Percentiles rank a stretch among this genome's conserved stretches.
Conservation (phyloP, 1,140 invertebrate genomes). For the Pentalonia nigronervosa region DNA sequence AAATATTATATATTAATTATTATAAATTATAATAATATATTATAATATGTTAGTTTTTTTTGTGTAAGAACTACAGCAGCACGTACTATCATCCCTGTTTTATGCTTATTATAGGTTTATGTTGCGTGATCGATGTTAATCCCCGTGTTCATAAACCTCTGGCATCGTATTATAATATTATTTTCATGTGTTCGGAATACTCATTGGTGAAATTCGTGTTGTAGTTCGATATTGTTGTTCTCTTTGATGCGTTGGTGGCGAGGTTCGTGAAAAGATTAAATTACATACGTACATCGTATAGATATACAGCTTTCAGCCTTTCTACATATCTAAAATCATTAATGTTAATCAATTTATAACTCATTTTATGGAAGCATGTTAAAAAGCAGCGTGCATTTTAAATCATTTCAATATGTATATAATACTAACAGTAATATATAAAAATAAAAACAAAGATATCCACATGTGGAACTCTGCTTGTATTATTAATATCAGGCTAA, state of each 20-base stretch:
- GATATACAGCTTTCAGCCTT: background rate
- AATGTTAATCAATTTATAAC: background rate
- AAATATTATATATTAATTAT: background rate
- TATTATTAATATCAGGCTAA: background rate
- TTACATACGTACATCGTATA: background rate
- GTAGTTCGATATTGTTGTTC: background rate
- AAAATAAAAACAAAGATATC: background rate
- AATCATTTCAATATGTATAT: background rate
- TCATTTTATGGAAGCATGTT: background rate
- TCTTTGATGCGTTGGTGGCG: background rate
- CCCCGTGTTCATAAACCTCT: background rate
- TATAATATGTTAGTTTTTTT: background rate
- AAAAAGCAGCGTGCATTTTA: background rate
- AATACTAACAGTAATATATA: background rate
- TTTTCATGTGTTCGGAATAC: background rate
- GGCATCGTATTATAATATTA: background rate
- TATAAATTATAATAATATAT: background rate
- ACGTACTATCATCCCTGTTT: too few species aligned
- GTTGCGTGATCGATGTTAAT: too few species aligned
- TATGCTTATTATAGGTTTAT: too few species aligned
- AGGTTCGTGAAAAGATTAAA: background rate
- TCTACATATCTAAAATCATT: background rate
- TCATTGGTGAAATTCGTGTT: background rate
- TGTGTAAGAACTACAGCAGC: background rate
- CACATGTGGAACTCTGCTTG: background rate